Evolutionary conservation across 2,888 invertebrate genomes (phyloP).

Genomic region (Caenorhabditis doughertyi): DNA sequence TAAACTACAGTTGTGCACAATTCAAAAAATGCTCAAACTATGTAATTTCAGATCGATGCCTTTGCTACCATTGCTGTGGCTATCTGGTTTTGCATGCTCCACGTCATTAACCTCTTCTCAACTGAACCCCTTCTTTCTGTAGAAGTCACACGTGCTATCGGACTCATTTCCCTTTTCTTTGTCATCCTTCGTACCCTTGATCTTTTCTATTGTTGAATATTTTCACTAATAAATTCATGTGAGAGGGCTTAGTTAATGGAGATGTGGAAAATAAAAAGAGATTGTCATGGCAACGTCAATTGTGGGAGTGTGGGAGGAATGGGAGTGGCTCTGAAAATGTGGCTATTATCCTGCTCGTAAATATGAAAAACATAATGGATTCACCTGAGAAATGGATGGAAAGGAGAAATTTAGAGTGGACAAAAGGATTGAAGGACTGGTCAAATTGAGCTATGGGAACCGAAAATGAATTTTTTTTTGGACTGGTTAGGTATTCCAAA

Average conservation of each 20-base stretch:
- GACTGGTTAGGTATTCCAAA: too few species aligned
- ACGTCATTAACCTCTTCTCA: not conserved
- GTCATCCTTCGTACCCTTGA: constrained; percentile 20
- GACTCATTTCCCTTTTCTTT: constrained; percentile 3
- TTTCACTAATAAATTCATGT: not conserved
- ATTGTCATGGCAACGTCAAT: not conserved
- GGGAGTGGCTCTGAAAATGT: not conserved
- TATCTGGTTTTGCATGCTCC: not conserved
- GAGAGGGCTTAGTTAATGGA: not conserved
- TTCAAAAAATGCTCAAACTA: too few species aligned
- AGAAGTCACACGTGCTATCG: not conserved
- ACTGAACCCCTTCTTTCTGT: not conserved
- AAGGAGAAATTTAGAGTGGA: not conserved
- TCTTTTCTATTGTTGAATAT: constrained; percentile 11
- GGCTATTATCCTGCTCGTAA: not conserved
- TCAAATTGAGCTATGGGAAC: too few species aligned
- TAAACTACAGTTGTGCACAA: too few species aligned
- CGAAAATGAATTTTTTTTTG: too few species aligned
- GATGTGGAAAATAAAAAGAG: not conserved
- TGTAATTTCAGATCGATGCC: constrained; percentile 22
- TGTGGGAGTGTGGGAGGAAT: not conserved
- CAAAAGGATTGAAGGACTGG: too few species aligned
- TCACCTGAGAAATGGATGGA: not conserved
- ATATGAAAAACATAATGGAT: not conserved
- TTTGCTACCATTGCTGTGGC: constrained; percentile 8